Percentiles rank a stretch among this genome's conserved stretches.
Evolutionary conservation across 1,140 invertebrate species (phyloP).

Genomic region (Bombyx mandarina): DNA sequence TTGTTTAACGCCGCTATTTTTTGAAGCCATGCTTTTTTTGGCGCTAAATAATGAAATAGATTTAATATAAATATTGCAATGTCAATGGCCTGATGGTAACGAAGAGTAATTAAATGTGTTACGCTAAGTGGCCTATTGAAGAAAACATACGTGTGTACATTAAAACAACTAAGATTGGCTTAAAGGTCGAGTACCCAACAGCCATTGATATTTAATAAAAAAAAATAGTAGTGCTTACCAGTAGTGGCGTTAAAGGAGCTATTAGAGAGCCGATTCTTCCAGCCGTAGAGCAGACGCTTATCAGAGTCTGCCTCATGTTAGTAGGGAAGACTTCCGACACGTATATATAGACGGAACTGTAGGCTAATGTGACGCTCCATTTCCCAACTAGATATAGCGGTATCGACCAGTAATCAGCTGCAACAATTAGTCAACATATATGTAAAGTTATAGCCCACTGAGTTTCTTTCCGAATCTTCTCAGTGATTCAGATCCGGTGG

Average conservation of each 20-base stretch:
- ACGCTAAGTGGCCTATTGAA: too few species aligned
- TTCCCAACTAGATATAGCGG: constrained; percentile 75
- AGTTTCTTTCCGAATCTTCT: too few species aligned
- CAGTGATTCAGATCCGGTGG: too few species aligned
- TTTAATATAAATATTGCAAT: too few species aligned
- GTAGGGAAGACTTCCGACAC: constrained; percentile 82
- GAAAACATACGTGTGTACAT: too few species aligned
- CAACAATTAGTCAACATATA: constrained; percentile 4
- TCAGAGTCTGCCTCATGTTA: constrained; percentile 74
- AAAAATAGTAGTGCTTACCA: constrained; percentile 40
- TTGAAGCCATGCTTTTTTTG: too few species aligned
- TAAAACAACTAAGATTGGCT: neutral
- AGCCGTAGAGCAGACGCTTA: constrained; percentile 78
- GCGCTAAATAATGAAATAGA: too few species aligned
- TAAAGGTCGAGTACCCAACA: neutral
- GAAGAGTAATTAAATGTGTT: too few species aligned
- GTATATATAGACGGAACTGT: constrained; percentile 77
- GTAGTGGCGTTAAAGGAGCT: constrained; percentile 75
- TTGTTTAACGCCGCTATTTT: neutral
- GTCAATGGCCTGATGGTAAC: too few species aligned
- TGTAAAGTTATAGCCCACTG: too few species aligned
- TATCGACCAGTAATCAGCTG: constrained; percentile 54
- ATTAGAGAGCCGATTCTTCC: constrained; percentile 79
- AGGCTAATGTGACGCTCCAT: constrained; percentile 75
- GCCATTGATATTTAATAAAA: neutral